phyloP scores from a whole-genome alignment of 2,797 vertebrate genomes.

The Lagodon rhomboides region DNA sequence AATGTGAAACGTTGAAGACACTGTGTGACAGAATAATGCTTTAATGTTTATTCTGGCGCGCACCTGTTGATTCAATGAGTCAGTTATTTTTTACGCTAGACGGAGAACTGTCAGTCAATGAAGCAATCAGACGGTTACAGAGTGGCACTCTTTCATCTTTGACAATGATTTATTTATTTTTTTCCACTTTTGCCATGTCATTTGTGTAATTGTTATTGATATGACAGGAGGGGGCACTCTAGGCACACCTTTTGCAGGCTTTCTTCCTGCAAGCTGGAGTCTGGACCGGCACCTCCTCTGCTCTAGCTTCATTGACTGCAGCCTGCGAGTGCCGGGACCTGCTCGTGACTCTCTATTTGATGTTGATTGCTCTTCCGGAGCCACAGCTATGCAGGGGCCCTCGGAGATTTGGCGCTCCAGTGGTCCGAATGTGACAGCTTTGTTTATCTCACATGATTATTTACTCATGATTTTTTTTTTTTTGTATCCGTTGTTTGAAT shows the following conservation, averaged over 20 bases:
- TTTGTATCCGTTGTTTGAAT: conserved; percentile 20
- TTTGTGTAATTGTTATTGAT: conserved; percentile 21
- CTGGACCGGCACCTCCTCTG: conserved; percentile 53
- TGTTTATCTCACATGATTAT: conserved; percentile 35
- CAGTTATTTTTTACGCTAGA: not conserved
- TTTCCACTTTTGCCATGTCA: conserved; percentile 40
- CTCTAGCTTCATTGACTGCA: conserved; percentile 76
- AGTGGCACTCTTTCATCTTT: not conserved
- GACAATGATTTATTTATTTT: conserved; percentile 4
- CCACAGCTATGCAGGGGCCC: conserved; percentile 61
- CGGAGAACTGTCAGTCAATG: not conserved
- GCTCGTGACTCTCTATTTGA: conserved; percentile 73
- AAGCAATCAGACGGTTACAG: not conserved
- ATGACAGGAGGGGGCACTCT: conserved; percentile 73
- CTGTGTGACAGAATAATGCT: not conserved
- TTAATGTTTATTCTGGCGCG: not conserved
- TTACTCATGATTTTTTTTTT: not conserved
- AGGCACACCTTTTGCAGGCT: conserved; percentile 47
- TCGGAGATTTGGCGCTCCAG: conserved; percentile 2
- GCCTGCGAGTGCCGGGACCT: conserved; percentile 61
- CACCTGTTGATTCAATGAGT: conserved; percentile 3
- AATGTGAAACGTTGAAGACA: not conserved
- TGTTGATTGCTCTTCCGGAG: conserved; percentile 70
- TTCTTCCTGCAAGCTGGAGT: conserved; percentile 31
- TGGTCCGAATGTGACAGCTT: conserved; percentile 15